These are phyloP conservation scores for Petrosia ficiformis DNA, from an alignment of 37 sponge, comb jelly and placozoan species.

Conservation along the genomic window DNA sequence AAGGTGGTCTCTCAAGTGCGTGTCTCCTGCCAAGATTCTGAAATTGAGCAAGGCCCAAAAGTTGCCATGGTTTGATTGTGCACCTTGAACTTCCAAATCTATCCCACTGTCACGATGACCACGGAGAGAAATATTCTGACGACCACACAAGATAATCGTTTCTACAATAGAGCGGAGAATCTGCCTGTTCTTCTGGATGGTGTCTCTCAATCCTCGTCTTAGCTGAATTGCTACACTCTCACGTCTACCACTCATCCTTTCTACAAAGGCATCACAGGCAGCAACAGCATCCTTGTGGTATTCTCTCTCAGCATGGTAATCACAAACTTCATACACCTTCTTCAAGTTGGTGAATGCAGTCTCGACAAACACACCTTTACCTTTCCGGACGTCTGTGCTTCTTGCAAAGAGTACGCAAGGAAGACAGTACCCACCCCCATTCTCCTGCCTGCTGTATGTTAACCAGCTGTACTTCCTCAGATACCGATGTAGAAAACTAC, in stretches of 20 bases:
- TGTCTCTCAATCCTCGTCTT: background rate
- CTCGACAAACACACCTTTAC: conserved; percentile 28
- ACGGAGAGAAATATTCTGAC: conserved; percentile 19
- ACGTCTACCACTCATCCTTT: conserved; percentile 32
- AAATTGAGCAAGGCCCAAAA: conserved; percentile 19
- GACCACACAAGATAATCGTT: conserved; percentile 29
- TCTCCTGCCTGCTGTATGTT: conserved; percentile 42
- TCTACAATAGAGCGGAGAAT: conserved; percentile 22
- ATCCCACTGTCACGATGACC: conserved; percentile 15
- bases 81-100: conserved; percentile 6
- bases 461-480: conserved; percentile 27
- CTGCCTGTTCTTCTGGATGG: conserved; percentile 20
- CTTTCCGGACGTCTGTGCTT: conserved; percentile 18
- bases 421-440: conserved; percentile 48
- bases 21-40: conserved; percentile 26
- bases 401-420: conserved; percentile 53
- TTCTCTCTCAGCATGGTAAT: conserved; percentile 31
- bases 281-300: conserved; percentile 49
- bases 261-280: conserved; percentile 27
- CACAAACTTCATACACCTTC: conserved; percentile 32
- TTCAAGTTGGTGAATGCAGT: conserved; percentile 27
- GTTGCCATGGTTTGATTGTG: conserved; percentile 7
- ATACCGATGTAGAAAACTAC: conserved; percentile 26
- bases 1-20: conserved; percentile 12
- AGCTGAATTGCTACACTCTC: conserved; percentile 7